Evolutionary conservation across 2,113 vertebrate genomes (phyloP).

Genomic region (Tenrec ecaudatus): DNA sequence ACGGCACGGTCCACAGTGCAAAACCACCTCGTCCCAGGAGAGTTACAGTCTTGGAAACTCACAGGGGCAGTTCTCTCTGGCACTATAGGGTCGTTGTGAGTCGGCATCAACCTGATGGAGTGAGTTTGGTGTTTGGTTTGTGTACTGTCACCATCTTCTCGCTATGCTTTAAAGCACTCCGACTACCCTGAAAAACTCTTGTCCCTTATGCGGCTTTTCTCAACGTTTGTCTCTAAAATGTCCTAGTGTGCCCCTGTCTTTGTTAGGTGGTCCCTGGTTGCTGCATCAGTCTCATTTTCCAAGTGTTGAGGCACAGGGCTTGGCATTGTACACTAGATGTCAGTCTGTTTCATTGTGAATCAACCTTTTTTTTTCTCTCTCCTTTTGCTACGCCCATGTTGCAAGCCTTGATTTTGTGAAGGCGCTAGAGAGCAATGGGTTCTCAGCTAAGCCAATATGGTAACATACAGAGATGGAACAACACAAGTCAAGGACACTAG

Average conservation of each 20-base stretch:
- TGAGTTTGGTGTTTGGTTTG: too few species aligned
- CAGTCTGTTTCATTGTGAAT: background rate
- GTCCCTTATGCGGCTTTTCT: background rate
- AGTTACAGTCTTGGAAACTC: too few species aligned
- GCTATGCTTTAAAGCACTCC: background rate
- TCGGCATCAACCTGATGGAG: too few species aligned
- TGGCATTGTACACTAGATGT: background rate
- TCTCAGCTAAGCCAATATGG: background rate
- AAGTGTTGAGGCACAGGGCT: background rate
- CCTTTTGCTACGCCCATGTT: background rate
- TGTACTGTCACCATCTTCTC: background rate
- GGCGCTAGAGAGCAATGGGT: conserved; percentile 59
- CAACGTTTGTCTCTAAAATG: background rate
- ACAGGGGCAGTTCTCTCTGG: too few species aligned
- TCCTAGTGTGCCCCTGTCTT: background rate
- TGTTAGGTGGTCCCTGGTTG: background rate
- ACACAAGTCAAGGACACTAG: background rate
- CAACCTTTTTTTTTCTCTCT: background rate
- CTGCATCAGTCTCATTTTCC: background rate
- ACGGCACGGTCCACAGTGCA: too few species aligned
- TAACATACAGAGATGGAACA: background rate
- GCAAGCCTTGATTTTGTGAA: conserved; percentile 45
- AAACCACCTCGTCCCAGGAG: too few species aligned
- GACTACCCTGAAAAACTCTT: background rate
- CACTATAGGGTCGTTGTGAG: too few species aligned